phyloP scores from a whole-genome alignment of 2,797 vertebrate species.

The Sarcophilus harrisii region DNA sequence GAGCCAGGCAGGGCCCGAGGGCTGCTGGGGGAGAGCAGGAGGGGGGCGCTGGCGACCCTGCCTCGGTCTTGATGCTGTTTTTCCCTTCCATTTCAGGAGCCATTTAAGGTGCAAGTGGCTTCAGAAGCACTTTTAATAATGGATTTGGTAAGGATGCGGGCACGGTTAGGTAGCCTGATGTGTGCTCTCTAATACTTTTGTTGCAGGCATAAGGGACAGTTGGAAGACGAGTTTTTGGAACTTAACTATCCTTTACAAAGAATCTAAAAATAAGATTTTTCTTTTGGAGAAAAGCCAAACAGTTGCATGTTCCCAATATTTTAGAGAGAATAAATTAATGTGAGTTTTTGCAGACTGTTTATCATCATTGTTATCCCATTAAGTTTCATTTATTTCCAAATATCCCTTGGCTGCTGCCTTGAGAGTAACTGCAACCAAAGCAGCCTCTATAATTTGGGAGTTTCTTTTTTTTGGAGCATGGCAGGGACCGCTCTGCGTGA shows the following conservation, averaged over 20 bases:
- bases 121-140: conserved; percentile 96
- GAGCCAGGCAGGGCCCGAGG: neutral
- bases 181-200: conserved; percentile 67
- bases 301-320: conserved; percentile 74
- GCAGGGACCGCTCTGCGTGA: neutral
- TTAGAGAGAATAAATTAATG: conserved; percentile 78
- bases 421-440: conserved; percentile 30
- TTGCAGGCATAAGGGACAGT: conserved; percentile 74
- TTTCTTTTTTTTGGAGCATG: conserved; percentile 2
- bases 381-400: conserved; percentile 54
- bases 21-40: neutral
- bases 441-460: conserved; percentile 20
- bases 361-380: conserved; percentile 53
- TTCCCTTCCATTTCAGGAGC: conserved; percentile 89
- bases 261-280: conserved; percentile 76
- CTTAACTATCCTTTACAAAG: conserved; percentile 72
- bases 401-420: conserved; percentile 61
- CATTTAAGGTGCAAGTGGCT: conserved; percentile 94
- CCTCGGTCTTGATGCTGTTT: conserved; percentile 59
- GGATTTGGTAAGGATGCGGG: conserved; percentile 92
- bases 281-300: conserved; percentile 75
- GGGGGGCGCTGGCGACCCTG: neutral
- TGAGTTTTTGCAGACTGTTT: conserved; percentile 77
- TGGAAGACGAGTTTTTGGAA: conserved; percentile 76
- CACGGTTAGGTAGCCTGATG: conserved; percentile 60